Evolutionary conservation across 1,140 invertebrate species (phyloP).

Genomic region (Battus philenor): DNA sequence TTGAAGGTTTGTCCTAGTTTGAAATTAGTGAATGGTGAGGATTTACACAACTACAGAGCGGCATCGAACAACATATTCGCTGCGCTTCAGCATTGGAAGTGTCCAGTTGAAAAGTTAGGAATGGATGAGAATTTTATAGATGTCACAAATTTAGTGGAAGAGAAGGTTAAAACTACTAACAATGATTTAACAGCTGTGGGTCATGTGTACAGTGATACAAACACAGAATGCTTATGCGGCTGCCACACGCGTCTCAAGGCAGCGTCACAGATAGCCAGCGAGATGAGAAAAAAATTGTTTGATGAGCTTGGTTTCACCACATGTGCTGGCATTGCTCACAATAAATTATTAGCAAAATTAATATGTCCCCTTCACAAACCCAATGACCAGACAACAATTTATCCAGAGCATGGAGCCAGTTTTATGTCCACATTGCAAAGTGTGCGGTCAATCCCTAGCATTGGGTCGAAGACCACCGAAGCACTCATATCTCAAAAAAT

Average conservation of each 20-base stretch:
- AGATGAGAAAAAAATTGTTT: constrained; percentile 81
- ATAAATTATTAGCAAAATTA: constrained; percentile 89
- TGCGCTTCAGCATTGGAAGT: constrained; percentile 81
- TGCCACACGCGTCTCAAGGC: constrained; percentile 80
- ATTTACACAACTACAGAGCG: constrained; percentile 83
- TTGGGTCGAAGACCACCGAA: constrained; percentile 82
- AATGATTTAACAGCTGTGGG: constrained; percentile 63
- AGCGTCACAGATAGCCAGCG: constrained; percentile 81
- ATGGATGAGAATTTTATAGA: constrained; percentile 89
- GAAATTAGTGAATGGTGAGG: constrained; percentile 84
- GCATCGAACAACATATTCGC: constrained; percentile 83
- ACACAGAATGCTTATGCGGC: constrained; percentile 81
- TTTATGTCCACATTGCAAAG: constrained; percentile 80
- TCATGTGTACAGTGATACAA: constrained; percentile 76
- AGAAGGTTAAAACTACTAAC: constrained; percentile 59
- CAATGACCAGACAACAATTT: constrained; percentile 87
- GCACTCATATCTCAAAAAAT: constrained; percentile 80
- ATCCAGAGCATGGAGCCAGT: constrained; percentile 78
- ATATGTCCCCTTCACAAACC: constrained; percentile 84
- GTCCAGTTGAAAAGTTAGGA: constrained; percentile 85
- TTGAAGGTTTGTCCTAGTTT: constrained; percentile 81
- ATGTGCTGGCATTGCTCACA: constrained; percentile 89
- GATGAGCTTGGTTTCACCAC: constrained; percentile 83
- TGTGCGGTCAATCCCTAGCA: constrained; percentile 82
- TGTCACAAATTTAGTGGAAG: constrained; percentile 81